Conservation (phyloP, 2,113 vertebrate genomes). For the Tupaia tana region DNA sequence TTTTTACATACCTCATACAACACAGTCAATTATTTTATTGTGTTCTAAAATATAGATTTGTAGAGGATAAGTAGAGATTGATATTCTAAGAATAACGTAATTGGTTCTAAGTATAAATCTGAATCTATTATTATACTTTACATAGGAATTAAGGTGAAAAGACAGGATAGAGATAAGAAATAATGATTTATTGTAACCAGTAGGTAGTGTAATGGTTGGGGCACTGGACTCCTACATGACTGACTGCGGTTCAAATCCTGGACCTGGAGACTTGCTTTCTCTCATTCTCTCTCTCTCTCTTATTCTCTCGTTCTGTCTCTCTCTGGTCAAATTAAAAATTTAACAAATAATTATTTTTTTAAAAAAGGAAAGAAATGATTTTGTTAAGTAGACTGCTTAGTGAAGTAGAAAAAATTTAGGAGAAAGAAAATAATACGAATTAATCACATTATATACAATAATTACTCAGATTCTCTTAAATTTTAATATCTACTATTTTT, state of each 20-base stretch:
- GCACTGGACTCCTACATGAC: too few species aligned
- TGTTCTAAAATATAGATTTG: background rate
- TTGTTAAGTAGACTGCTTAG: background rate
- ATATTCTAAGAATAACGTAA: background rate
- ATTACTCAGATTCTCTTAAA: background rate
- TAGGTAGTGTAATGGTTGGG: too few species aligned
- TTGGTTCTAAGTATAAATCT: background rate
- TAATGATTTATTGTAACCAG: background rate
- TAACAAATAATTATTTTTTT: too few species aligned
- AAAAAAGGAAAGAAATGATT: background rate
- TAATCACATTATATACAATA: background rate
- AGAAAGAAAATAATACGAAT: background rate
- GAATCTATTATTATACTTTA: conserved; percentile 6
- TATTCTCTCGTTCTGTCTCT: too few species aligned
- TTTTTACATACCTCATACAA: background rate
- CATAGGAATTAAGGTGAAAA: background rate
- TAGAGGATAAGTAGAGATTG: background rate
- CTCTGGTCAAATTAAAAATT: too few species aligned
- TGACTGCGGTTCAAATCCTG: too few species aligned
- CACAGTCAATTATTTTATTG: background rate
- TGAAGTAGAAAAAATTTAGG: background rate
- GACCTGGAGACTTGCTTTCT: too few species aligned
- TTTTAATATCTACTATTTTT: background rate
- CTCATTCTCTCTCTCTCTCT: too few species aligned
- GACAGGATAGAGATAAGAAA: background rate